A percentile compares a stretch with the other conserved stretches of the same genome.
These are phyloP conservation scores for Rhinoptilus africanus DNA, from an alignment of 2,113 vertebrate species.

Conservation along the genomic window DNA sequence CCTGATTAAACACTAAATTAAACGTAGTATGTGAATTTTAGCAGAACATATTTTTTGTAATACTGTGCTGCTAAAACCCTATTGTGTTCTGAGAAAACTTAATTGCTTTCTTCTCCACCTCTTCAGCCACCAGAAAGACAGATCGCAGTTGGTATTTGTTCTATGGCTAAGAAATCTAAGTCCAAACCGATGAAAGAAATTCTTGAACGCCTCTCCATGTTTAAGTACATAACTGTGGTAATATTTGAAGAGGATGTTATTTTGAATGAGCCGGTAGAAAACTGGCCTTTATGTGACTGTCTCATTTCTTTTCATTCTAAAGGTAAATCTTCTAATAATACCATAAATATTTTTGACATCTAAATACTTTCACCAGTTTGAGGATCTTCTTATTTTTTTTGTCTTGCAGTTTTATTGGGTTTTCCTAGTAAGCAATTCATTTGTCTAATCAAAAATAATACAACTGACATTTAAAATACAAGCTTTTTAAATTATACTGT, in stretches of 20 bases:
- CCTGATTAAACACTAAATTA: neutral
- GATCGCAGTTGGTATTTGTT: constrained; percentile 89
- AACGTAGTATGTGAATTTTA: neutral
- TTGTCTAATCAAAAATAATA: neutral
- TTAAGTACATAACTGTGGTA: constrained; percentile 89
- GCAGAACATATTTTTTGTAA: neutral
- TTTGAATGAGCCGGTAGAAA: constrained; percentile 86
- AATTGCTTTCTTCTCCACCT: neutral
- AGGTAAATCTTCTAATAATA: constrained; percentile 70
- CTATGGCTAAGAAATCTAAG: constrained; percentile 92
- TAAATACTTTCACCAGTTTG: neutral
- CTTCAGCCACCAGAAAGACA: constrained; percentile 87
- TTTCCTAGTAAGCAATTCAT: neutral
- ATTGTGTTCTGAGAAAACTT: neutral
- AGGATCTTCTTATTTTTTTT: neutral
- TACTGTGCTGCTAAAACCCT: neutral
- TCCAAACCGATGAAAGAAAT: constrained; percentile 94
- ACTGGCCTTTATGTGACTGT: constrained; percentile 90
- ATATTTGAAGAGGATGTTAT: constrained; percentile 89
- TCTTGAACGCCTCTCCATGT: constrained; percentile 86
- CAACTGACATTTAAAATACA: neutral
- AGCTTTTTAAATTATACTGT: neutral
- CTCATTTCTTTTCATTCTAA: constrained; percentile 94
- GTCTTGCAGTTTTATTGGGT: neutral
- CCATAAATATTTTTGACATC: neutral